A percentile compares a stretch with the other conserved stretches of the same genome.
Evolutionary conservation across 2,113 vertebrate genomes (phyloP).

Genomic region (Rhabdomys dilectus): DNA sequence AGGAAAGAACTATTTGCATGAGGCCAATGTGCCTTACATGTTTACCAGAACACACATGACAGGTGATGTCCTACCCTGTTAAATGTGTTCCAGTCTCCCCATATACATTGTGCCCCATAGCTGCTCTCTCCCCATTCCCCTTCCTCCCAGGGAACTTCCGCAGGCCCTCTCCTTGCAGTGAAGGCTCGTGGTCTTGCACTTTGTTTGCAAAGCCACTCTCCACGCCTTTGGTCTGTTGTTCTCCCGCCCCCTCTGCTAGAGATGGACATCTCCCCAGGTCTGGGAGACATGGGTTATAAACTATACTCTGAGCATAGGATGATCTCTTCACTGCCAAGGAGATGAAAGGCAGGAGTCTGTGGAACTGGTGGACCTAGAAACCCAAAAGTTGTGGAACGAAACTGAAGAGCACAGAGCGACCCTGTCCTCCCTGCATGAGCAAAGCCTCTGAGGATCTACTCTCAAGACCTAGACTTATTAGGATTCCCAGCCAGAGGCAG

Average conservation of each 20-base stretch:
- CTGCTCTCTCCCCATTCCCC: not conserved
- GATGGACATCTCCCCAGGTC: not conserved
- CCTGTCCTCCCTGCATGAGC: not conserved
- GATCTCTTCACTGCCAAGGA: not conserved
- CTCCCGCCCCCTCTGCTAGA: rapidly evolving
- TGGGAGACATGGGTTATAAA: not conserved
- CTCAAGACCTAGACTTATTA: not conserved
- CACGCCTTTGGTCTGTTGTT: not conserved
- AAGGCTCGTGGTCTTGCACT: not conserved
- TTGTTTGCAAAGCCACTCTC: not conserved
- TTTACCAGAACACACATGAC: not conserved
- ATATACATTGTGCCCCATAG: not conserved
- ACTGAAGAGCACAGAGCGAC: not conserved
- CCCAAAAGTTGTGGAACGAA: not conserved
- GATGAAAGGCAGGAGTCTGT: not conserved
- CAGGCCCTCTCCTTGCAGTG: not conserved
- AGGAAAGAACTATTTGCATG: not conserved
- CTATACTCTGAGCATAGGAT: not conserved
- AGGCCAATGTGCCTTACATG: not conserved
- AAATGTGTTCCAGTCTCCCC: not conserved
- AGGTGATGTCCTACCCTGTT: not conserved
- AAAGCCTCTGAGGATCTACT: not conserved
- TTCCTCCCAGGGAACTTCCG: rapidly evolving
- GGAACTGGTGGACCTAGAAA: not conserved
- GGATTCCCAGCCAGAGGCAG: not conserved